Evolutionary conservation across 2,797 vertebrate species (phyloP).

Genomic region (Fundulus diaphanus): DNA sequence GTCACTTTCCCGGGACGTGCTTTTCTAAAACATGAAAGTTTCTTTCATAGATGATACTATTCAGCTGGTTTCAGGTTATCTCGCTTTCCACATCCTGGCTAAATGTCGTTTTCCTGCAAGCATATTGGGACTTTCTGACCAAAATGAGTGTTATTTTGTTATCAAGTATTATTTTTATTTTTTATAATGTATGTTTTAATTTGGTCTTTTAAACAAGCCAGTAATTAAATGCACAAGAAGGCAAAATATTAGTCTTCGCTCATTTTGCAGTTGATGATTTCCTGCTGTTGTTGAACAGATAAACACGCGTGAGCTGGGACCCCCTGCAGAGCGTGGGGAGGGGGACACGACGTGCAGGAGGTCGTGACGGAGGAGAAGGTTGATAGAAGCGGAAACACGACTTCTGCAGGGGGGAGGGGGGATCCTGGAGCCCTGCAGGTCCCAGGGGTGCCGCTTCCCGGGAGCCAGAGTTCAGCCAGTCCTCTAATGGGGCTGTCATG

Average conservation of each 20-base stretch:
- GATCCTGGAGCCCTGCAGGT: conserved; percentile 16
- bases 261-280: not conserved
- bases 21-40: no score
- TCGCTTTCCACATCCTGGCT: no score
- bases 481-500: conserved; percentile 20
- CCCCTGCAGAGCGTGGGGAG: not conserved
- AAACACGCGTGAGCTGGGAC: not conserved
- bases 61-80: no score
- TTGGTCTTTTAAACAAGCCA: no score
- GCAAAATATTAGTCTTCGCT: not conserved
- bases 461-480: conserved; percentile 14
- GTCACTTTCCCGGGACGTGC: no score
- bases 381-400: conserved; percentile 54
- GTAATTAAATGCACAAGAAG: not conserved
- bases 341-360: not conserved
- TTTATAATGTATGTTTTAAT: not conserved
- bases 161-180: no score
- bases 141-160: no score
- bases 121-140: not conserved
- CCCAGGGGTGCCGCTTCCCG: conserved; percentile 41
- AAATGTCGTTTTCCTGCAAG: not conserved
- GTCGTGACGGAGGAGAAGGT: conserved; percentile 45
- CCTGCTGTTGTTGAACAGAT: not conserved
- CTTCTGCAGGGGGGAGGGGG: not conserved
- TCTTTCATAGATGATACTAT: no score